Evolutionary conservation across 2,113 vertebrate genomes (phyloP).

Genomic region (Gallinago paraguaiae): DNA sequence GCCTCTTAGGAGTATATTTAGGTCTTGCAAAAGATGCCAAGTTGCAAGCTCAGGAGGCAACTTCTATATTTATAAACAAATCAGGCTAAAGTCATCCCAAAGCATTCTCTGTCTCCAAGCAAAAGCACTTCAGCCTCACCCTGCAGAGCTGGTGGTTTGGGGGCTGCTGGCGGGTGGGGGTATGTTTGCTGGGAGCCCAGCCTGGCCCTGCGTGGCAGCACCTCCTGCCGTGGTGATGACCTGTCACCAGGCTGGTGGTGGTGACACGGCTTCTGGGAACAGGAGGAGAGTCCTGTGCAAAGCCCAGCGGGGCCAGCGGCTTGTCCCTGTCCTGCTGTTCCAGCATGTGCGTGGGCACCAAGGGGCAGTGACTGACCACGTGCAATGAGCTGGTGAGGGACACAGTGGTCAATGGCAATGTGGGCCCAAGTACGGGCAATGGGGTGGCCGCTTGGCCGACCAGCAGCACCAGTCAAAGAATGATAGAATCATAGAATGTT

Average conservation of each 20-base stretch:
- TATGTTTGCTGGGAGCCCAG: too few relatives aligned
- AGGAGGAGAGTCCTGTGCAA: fast-evolving
- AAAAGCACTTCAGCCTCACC: not conserved
- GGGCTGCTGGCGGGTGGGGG: not conserved
- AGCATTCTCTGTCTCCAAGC: not conserved
- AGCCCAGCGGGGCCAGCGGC: fast-evolving
- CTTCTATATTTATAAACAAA: constrained; percentile 37
- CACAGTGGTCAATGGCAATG: fast-evolving
- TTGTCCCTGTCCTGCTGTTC: not conserved
- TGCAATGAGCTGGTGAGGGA: too few relatives aligned
- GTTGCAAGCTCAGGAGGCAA: not conserved
- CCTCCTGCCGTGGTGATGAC: fast-evolving
- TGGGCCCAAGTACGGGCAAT: fast-evolving
- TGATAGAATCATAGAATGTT: not conserved
- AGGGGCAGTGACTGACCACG: not conserved
- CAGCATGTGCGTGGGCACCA: not conserved
- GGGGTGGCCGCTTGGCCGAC: fast-evolving
- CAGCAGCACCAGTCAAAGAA: not conserved
- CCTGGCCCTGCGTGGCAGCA: not conserved
- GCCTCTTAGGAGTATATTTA: constrained; percentile 42
- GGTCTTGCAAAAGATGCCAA: constrained; percentile 16
- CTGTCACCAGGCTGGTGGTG: not conserved
- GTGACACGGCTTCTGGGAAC: not conserved
- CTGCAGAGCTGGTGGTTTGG: not conserved
- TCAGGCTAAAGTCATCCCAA: not conserved